Evolutionary conservation across 2,113 vertebrate species (phyloP), one percentile per base, ranked within the genome.

Genomic region (Mastomys coucha): DNA sequence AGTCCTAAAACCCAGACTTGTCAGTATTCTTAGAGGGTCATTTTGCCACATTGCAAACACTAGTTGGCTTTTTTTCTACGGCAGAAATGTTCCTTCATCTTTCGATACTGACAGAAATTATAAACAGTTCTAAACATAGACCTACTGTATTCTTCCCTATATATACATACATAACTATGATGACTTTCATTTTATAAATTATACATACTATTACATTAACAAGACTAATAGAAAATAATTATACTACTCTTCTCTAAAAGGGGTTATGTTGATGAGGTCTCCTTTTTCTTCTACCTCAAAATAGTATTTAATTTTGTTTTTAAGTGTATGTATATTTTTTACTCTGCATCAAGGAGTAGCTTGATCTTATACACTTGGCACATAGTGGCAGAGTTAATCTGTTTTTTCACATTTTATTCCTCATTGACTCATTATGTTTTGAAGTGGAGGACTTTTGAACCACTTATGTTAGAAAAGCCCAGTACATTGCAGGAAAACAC

Each of bases 61-160:
- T 67, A 2, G 16, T 28, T 16, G 42, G 7, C 10, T 7, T 22
- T 4, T 73, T 31, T 1, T 76, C 5, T 2, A 39, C 8, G 2
- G n/a, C 9, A 16, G 4, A 49, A 45, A 7, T 36, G 31, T 84
- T 45, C 28, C 20, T 42, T 22, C 6, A 8, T 26, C 2, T 2
- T 20, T 14, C 20, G 5, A 26, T 8, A 13, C 13, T 28, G 5
- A 4, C 39, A 58, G 17, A 45, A 72, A 92, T 39, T 56, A 22
- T n/a, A 91, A 58, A 73, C 5, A 73, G 6, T 49, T 72, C 8
- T 60, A 5, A 84, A 16, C 2, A 1, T 26, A 73, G 3, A 60
- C 9, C 19, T 12, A 33, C 4, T 22, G 7, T 70, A 49, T 1
- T 33, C 51, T 69, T 73, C 26, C 9, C 14, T 14, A 1, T 31